Evolutionary conservation across 1,140 invertebrate species (phyloP).

Genomic region (Argopecten irradians): DNA sequence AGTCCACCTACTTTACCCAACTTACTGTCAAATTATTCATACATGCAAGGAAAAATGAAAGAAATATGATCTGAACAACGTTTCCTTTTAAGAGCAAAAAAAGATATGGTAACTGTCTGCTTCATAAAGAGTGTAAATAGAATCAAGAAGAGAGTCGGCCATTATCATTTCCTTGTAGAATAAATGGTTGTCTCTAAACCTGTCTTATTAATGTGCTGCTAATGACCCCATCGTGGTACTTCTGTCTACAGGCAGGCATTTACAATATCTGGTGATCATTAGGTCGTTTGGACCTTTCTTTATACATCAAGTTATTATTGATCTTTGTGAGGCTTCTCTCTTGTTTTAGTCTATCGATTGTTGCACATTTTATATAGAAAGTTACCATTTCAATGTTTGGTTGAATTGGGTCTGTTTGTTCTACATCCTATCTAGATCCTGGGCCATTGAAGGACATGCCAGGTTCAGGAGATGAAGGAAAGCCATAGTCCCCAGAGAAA

Average conservation of each 20-base stretch:
- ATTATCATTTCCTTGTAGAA: background rate
- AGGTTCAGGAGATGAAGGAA: too few relatives aligned
- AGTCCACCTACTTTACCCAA: conserved; percentile 22
- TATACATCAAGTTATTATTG: background rate
- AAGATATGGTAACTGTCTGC: background rate
- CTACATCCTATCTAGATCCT: too few relatives aligned
- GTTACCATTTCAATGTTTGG: too few relatives aligned
- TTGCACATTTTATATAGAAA: too few relatives aligned
- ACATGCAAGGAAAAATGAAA: conserved; percentile 2
- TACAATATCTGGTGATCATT: conserved; percentile 7
- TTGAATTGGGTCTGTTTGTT: too few relatives aligned
- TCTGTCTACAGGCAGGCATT: background rate
- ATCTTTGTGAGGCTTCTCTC: background rate
- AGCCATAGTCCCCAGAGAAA: too few relatives aligned
- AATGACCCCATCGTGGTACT: conserved; percentile 1
- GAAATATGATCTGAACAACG: conserved; percentile 3
- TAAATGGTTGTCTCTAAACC: background rate
- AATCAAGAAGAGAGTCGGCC: background rate
- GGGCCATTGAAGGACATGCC: too few relatives aligned
- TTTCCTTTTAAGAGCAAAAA: conserved; percentile 18
- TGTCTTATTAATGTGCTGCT: background rate
- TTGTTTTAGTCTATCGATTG: background rate
- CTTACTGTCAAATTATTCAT: conserved; percentile 3
- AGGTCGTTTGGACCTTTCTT: background rate
- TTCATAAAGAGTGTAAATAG: conserved; percentile 18